phyloP scores from a whole-genome alignment of 2,797 vertebrate species.

The Nyctibius grandis region DNA sequence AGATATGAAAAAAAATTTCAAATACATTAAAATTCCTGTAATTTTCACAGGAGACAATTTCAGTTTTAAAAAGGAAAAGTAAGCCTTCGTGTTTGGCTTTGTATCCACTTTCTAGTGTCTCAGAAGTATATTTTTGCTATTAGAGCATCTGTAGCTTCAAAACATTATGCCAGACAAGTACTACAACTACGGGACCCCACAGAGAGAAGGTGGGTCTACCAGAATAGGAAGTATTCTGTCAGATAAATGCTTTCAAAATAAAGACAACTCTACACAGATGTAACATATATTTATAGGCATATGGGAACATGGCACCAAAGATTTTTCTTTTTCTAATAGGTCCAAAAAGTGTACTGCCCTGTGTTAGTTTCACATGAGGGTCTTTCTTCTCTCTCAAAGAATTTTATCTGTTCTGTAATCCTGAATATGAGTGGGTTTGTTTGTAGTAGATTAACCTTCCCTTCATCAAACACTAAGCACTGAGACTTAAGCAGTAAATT shows the following conservation, averaged over 20 bases:
- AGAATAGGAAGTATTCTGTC: neutral
- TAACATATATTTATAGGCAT: neutral
- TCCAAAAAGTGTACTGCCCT: neutral
- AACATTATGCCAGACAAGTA: neutral
- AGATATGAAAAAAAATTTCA: neutral
- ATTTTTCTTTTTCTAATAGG: neutral
- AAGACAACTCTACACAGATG: neutral
- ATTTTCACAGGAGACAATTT: neutral
- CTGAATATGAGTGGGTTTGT: neutral
- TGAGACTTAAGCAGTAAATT: neutral
- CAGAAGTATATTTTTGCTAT: neutral
- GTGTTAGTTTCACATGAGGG: neutral
- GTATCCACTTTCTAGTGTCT: neutral
- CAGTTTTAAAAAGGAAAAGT: neutral
- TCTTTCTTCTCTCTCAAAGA: neutral
- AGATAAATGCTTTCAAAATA: neutral
- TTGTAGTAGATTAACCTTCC: neutral
- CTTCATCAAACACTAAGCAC: neutral
- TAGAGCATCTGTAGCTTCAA: neutral
- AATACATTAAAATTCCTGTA: neutral
- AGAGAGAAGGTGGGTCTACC: neutral
- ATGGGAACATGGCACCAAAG: neutral
- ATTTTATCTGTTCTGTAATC: neutral
- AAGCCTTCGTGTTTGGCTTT: neutral
- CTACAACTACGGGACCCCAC: neutral